These are phyloP conservation scores for Drosophila sordidula DNA, from an alignment of 2,888 invertebrate species.

Conservation along the genomic window DNA sequence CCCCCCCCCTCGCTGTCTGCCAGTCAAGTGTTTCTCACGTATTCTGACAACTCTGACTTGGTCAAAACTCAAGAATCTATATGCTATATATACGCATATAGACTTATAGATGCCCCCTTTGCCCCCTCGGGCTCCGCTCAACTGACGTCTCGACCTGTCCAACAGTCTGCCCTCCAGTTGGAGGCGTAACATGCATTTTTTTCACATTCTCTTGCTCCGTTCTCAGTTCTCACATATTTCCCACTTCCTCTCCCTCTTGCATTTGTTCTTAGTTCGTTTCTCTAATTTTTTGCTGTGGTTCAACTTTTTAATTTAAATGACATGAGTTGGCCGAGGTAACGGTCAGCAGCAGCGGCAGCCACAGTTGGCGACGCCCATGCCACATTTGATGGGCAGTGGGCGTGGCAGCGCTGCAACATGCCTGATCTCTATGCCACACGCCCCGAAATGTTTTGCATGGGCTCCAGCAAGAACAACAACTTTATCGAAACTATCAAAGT, in stretches of 20 bases:
- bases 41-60: conserved; percentile 66
- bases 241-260: not conserved
- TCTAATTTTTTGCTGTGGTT: conserved; percentile 54
- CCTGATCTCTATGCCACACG: conserved; percentile 62
- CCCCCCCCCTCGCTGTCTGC: conserved; percentile 32
- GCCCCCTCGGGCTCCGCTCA: not conserved
- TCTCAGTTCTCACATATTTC: not conserved
- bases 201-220: conserved; percentile 9
- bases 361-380: conserved; percentile 58
- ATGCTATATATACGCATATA: conserved; percentile 24
- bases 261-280: conserved; percentile 33
- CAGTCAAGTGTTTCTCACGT: conserved; percentile 58
- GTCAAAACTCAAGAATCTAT: conserved; percentile 73
- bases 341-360: not conserved
- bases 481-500: conserved; percentile 43
- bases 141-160: conserved; percentile 49
- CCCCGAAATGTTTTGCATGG: conserved; percentile 65
- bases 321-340: conserved; percentile 54
- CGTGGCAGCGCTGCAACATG: conserved; percentile 51
- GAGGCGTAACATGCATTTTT: conserved; percentile 57
- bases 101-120: not conserved
- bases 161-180: conserved; percentile 11
- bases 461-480: conserved; percentile 37
- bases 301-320: conserved; percentile 80
- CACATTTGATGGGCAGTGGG: conserved; percentile 68